Evolutionary conservation across 2,113 vertebrate species (phyloP).

Genomic region (Cochlearius cochlearius): DNA sequence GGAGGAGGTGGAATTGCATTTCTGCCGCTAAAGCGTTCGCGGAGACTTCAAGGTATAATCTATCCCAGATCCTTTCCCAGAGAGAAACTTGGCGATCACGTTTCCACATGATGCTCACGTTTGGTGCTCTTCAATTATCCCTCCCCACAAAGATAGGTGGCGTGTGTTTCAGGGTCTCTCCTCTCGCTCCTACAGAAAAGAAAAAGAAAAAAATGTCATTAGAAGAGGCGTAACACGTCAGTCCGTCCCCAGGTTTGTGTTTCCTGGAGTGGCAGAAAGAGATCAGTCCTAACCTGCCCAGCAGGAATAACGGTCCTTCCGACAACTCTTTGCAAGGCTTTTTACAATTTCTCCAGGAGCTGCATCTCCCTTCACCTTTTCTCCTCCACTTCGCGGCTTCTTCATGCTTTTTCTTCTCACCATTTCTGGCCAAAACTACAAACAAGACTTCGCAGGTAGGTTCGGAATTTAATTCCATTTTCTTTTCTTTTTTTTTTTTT

Average conservation of each 20-base stretch:
- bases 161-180: constrained; percentile 97
- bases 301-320: constrained; percentile 98
- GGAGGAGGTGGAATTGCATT: constrained; percentile 85
- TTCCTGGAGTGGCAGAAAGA: constrained; percentile 99
- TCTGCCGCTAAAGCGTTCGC: constrained; percentile 83
- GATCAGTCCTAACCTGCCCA: constrained; percentile 99
- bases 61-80: constrained; percentile 92
- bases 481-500: not conserved
- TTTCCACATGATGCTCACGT: constrained; percentile 99
- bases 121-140: constrained; percentile 98
- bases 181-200: constrained; percentile 89
- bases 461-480: constrained; percentile 70
- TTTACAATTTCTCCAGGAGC: constrained; percentile 90
- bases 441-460: constrained; percentile 89
- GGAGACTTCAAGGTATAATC: constrained; percentile 90
- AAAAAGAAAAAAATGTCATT: constrained; percentile 99
- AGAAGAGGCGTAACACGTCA: constrained; percentile 99
- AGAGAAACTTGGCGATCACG: constrained; percentile 89
- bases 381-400: constrained; percentile 84
- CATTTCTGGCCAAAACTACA: constrained; percentile 84
- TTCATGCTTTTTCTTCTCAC: constrained; percentile 84
- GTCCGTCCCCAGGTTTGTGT: constrained; percentile 99
- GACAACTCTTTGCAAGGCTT: constrained; percentile 91
- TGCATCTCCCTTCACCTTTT: constrained; percentile 82
- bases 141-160: constrained; percentile 99